phyloP scores from a whole-genome alignment of 2,888 invertebrate genomes.

The Euproctis similis region DNA sequence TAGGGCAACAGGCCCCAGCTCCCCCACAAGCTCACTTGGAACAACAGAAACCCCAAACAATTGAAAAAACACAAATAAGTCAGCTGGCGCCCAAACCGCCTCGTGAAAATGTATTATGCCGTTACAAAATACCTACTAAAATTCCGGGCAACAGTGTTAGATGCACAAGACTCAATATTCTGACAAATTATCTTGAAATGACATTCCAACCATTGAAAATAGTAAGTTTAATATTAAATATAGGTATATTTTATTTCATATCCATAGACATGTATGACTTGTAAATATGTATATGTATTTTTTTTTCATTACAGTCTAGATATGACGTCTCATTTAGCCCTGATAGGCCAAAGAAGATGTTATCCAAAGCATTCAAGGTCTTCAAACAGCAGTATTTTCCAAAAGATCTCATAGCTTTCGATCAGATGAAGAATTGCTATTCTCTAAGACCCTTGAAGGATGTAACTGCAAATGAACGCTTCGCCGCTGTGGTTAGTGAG shows the following conservation, averaged over 20 bases:
- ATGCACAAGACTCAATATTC: constrained; percentile 41
- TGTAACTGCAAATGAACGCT: constrained; percentile 29
- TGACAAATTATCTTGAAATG: constrained; percentile 81
- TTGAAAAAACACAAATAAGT: not conserved
- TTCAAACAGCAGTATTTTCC: constrained; percentile 49
- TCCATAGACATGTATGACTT: too few relatives aligned
- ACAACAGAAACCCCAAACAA: not conserved
- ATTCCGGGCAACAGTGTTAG: constrained; percentile 47
- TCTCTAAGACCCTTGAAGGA: constrained; percentile 58
- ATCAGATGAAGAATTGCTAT: constrained; percentile 83
- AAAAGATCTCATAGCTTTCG: constrained; percentile 78
- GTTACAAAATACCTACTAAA: constrained; percentile 44
- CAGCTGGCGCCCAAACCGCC: not conserved
- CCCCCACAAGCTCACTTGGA: constrained; percentile 1
- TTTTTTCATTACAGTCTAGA: constrained; percentile 74
- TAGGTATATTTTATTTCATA: too few relatives aligned
- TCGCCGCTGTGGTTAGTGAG: constrained; percentile 34
- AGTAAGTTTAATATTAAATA: constrained; percentile 36
- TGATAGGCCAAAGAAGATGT: constrained; percentile 80
- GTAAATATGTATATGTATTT: not conserved
- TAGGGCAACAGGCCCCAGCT: not conserved
- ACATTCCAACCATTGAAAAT: constrained; percentile 59
- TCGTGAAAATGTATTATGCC: constrained; percentile 15
- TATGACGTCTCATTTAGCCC: constrained; percentile 88
- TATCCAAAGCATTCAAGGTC: constrained; percentile 62